Base-by-base conservation (phyloP, 2,888 invertebrate genomes). In the Mechanitis messenoides region DNA sequence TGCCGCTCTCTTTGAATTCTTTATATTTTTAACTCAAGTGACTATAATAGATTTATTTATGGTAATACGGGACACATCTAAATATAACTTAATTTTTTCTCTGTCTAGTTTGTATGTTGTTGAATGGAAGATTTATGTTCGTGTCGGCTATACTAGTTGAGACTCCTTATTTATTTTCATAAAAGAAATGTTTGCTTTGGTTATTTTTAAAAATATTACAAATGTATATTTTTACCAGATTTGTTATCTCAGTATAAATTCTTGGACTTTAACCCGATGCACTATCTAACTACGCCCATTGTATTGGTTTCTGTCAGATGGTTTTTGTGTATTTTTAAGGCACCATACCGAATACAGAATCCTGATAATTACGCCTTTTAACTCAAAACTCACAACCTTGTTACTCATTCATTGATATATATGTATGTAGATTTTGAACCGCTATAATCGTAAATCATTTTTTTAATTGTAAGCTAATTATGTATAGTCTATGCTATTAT, bases 91-190 rank as follows among this genome's bases (percentile, higher is more conserved):
- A 20, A 67, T 56, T 67, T 68, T 67, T 65, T 62, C 62, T 53
- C 56, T 58, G 64, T 64, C 65, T 63, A 61, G 63, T 55, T 61
- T 58, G 62, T 62, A 55, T 62, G 65, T 64, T 69, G 65, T 70
- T 65, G 68, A 68, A 66, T 65, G 64, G 60, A 68, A 68, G 65
- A 69, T 73, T 69, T 68, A 72, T 69, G 62, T 45, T n/a, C 31
- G 58, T 47, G 61, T 63, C 62, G 53, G 53, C 47, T 31, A 50
- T 65, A 61, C 58, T 61, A 57, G 55, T 54, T 61, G 55, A 57
- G 61, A 61, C 62, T 58, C 53, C 45, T 63, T 53, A 57, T 61
- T 62, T 63, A 58, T 63, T 53, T 58, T 58, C 46, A 42, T 62
- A 46, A 59, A 45, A 53, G 53, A 45, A 53, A 45, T 58, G 53